A percentile compares a stretch with the other conserved stretches of the same genome.
Conservation (phyloP, 2,888 invertebrate species). For the Gasteruption jaculator region DNA sequence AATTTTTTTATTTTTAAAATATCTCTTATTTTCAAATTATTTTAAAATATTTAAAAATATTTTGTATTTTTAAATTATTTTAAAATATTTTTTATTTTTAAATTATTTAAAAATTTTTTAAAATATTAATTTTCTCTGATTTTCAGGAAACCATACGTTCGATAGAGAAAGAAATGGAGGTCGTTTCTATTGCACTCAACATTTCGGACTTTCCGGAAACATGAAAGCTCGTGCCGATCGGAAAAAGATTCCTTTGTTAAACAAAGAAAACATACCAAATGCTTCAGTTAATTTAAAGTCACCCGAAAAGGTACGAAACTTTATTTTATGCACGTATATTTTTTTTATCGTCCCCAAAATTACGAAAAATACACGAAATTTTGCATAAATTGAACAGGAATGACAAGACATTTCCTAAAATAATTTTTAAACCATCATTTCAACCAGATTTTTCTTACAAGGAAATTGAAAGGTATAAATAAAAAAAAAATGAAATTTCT, state of each 20-base stretch:
- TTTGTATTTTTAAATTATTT: slow-evolving; percentile 1
- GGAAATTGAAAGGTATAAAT: no score
- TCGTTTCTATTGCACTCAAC: slow-evolving; percentile 73
- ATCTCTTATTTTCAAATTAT: no score
- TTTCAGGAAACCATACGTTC: slow-evolving; percentile 46
- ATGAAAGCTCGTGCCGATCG: slow-evolving; percentile 46
- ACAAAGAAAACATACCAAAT: slow-evolving; percentile 49
- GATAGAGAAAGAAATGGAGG: slow-evolving; percentile 47
- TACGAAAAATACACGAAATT: no score
- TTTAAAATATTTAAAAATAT: no score
- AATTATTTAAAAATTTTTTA: not conserved
- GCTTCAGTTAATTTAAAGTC: slow-evolving; percentile 46
- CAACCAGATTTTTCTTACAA: no score
- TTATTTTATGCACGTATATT: no score
- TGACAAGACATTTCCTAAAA: no score
- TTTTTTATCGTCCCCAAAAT: no score
- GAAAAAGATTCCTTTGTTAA: slow-evolving; percentile 37
- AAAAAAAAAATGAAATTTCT: no score
- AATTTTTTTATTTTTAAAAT: no score
- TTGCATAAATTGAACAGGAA: no score
- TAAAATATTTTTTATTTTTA: not conserved
- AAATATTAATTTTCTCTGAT: slow-evolving; percentile 3
- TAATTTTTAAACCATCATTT: no score
- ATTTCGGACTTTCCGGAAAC: slow-evolving; percentile 63
- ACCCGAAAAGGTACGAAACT: slow-evolving; percentile 52